These are phyloP conservation scores for Glomeris maerens DNA, from an alignment of 1,140 invertebrate genomes.

Conservation along the genomic window DNA sequence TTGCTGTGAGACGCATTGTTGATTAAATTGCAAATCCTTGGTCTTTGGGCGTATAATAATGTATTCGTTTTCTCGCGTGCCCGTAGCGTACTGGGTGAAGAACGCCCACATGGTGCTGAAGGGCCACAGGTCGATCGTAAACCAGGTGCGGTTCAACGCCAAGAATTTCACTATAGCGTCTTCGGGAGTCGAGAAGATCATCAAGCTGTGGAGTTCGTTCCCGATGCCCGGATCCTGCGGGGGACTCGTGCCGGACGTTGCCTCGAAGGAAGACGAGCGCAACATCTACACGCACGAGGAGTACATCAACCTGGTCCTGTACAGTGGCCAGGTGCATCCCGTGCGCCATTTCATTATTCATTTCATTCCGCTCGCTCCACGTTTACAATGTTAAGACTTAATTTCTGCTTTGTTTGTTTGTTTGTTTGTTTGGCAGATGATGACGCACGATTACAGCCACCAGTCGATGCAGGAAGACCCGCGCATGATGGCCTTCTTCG, in stretches of 20 bases:
- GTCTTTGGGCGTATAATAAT: no score
- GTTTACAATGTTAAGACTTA: no score
- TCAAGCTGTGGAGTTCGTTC: conserved; percentile 76
- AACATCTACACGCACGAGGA: conserved; percentile 72
- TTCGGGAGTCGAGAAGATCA: conserved; percentile 88
- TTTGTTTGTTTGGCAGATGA: no score
- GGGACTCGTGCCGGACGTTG: conserved; percentile 28
- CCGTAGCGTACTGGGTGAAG: conserved; percentile 37
- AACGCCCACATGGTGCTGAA: conserved; percentile 64
- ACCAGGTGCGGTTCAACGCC: conserved; percentile 83
- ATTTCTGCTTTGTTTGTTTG: no score
- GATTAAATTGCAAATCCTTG: not conserved
- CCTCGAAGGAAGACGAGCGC: conserved; percentile 44
- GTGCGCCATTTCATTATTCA: conserved; percentile 6
- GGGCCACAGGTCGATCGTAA: conserved; percentile 88
- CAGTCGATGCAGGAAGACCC: conserved; percentile 78
- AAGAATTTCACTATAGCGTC: conserved; percentile 72
- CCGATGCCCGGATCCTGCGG: conserved; percentile 44
- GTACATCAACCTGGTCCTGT: conserved; percentile 64
- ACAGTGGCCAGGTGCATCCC: conserved; percentile 46
- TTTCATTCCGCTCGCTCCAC: conserved; percentile 10
- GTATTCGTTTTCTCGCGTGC: not conserved
- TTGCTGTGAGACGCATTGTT: not conserved
- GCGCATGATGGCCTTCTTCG: conserved; percentile 92
- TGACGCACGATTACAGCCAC: conserved; percentile 45